Conservation (phyloP, 2,113 vertebrate species). For the Pelvicachromis taeniatus region DNA sequence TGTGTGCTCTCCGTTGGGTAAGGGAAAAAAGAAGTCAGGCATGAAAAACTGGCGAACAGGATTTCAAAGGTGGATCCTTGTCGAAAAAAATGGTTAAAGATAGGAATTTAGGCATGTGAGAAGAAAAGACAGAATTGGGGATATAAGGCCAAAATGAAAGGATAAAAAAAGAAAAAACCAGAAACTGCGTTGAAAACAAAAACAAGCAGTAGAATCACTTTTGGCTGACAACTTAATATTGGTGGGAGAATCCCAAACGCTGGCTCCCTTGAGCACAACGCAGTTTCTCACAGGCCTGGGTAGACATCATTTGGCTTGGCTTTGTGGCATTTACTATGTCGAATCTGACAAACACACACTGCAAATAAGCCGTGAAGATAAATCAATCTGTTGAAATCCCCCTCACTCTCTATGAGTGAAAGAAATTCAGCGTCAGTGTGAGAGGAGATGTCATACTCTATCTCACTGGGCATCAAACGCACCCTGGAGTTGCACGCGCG, state of each 20-base stretch:
- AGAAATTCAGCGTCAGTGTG: neutral
- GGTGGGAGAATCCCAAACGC: neutral
- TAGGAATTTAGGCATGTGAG: neutral
- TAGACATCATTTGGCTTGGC: constrained; percentile 1
- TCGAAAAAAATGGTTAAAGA: neutral
- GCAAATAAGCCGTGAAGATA: constrained; percentile 32
- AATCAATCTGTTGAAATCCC: constrained; percentile 41
- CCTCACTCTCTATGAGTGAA: neutral
- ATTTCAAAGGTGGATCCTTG: constrained; percentile 17
- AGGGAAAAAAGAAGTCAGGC: neutral
- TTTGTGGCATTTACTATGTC: neutral
- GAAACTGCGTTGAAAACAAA: neutral
- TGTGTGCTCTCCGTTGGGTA: neutral
- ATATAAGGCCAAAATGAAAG: neutral
- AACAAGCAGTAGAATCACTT: neutral
- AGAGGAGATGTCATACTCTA: constrained; percentile 46
- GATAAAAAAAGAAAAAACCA: neutral
- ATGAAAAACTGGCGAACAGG: constrained; percentile 28
- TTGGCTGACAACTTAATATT: neutral
- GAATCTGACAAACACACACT: constrained; percentile 21
- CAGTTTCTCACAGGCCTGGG: neutral
- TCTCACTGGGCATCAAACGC: constrained; percentile 47
- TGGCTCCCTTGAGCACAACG: neutral
- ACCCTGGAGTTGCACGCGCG: constrained; percentile 7
- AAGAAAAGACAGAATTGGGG: neutral